Conservation (phyloP, 2,113 vertebrate genomes). For the Anhinga anhinga region DNA sequence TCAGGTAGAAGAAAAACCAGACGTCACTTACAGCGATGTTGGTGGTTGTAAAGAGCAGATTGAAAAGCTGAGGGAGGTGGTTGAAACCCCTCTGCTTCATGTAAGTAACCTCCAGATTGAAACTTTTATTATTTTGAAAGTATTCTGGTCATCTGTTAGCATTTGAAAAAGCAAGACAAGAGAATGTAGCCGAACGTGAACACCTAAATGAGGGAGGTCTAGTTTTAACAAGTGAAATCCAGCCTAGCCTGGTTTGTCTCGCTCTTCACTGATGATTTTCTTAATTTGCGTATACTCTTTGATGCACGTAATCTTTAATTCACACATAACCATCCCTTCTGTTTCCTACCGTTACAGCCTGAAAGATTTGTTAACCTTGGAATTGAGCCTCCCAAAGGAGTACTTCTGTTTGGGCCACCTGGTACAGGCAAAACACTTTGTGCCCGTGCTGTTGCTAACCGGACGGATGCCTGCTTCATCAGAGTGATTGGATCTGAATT, state of each 20-base stretch:
- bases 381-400: slow-evolving; percentile 97
- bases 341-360: slow-evolving; percentile 75
- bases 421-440: slow-evolving; percentile 97
- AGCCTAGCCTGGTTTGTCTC: background rate
- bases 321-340: background rate
- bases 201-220: background rate
- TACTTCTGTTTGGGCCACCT: slow-evolving; percentile 94
- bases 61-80: slow-evolving; percentile 96
- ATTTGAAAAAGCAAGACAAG: background rate
- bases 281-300: background rate
- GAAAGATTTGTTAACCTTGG: slow-evolving; percentile 98
- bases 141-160: background rate
- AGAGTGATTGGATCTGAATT: slow-evolving; percentile 95
- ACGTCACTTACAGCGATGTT: slow-evolving; percentile 98
- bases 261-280: background rate
- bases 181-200: background rate
- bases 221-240: background rate
- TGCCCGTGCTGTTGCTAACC: slow-evolving; percentile 95
- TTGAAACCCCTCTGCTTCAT: slow-evolving; percentile 95
- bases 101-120: slow-evolving; percentile 75
- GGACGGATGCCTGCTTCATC: slow-evolving; percentile 98
- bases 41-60: slow-evolving; percentile 99
- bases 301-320: background rate
- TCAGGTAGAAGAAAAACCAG: slow-evolving; percentile 98
- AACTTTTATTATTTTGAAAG: background rate